phyloP scores from a whole-genome alignment of 2,797 vertebrate species.

The Darevskia nairensis region DNA sequence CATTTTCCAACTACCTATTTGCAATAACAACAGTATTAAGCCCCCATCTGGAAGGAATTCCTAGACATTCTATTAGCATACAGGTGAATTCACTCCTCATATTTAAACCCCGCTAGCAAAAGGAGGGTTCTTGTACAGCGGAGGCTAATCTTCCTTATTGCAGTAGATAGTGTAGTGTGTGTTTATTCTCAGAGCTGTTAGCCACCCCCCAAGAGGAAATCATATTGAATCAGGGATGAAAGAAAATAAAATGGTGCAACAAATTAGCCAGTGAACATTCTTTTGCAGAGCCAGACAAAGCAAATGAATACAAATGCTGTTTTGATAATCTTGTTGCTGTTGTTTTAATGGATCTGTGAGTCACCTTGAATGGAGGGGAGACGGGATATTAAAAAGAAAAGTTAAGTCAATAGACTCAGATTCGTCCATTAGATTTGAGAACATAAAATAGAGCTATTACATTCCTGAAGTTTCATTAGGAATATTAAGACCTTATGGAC shows the following conservation, averaged over 20 bases:
- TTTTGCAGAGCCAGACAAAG: neutral
- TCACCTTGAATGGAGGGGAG: neutral
- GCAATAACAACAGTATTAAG: neutral
- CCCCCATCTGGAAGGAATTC: no score
- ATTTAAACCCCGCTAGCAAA: neutral
- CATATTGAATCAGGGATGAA: neutral
- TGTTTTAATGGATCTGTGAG: neutral
- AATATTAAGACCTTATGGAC: neutral
- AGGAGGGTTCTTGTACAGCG: neutral
- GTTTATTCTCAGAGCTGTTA: slow-evolving; percentile 2
- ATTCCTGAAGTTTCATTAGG: neutral
- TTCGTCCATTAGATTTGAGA: neutral
- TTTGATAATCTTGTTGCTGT: neutral
- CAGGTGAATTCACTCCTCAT: neutral
- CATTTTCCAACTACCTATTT: no score
- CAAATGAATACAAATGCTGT: neutral
- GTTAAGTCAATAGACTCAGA: neutral
- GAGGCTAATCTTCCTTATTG: neutral
- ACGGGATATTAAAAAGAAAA: neutral
- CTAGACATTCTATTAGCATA: neutral
- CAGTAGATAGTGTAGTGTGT: neutral
- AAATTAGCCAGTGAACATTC: neutral
- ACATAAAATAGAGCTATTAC: neutral
- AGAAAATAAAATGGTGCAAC: neutral
- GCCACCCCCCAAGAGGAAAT: neutral